These are phyloP conservation scores for Actinia equina DNA, from an alignment of 64 coral and sea anemone genomes.

Conservation along the genomic window DNA sequence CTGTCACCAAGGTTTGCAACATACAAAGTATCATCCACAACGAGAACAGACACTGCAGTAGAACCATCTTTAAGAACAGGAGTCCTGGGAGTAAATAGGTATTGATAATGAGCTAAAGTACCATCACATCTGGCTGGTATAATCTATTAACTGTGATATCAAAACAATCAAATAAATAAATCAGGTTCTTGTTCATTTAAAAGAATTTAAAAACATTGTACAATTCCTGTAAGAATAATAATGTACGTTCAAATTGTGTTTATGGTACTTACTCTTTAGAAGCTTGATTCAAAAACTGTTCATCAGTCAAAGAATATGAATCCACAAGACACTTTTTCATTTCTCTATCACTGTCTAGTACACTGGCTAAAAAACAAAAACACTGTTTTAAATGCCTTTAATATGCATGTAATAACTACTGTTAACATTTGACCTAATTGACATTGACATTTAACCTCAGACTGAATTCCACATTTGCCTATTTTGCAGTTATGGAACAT, in stretches of 20 bases:
- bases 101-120: too few relatives aligned
- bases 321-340: constrained; percentile 93
- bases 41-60: constrained; percentile 84
- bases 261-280: constrained; percentile 74
- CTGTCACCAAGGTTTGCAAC: constrained; percentile 93
- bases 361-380: constrained; percentile 42
- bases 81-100: constrained; percentile 36
- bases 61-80: constrained; percentile 92
- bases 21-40: constrained; percentile 86
- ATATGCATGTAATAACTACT: too few relatives aligned
- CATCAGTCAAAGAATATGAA: constrained; percentile 94
- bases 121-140: too few relatives aligned
- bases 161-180: too few relatives aligned
- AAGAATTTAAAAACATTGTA: too few relatives aligned
- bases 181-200: too few relatives aligned
- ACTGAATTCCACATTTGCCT: too few relatives aligned
- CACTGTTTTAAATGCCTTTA: not conserved
- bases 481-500: too few relatives aligned
- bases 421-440: too few relatives aligned
- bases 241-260: too few relatives aligned
- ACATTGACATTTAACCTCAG: too few relatives aligned
- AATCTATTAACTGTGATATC: too few relatives aligned
- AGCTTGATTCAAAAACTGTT: constrained; percentile 91
- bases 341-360: constrained; percentile 75
- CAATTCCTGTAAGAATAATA: not conserved